These are phyloP conservation scores for Sycophila texana DNA, from an alignment of 2,888 invertebrate genomes.

Conservation along the genomic window DNA sequence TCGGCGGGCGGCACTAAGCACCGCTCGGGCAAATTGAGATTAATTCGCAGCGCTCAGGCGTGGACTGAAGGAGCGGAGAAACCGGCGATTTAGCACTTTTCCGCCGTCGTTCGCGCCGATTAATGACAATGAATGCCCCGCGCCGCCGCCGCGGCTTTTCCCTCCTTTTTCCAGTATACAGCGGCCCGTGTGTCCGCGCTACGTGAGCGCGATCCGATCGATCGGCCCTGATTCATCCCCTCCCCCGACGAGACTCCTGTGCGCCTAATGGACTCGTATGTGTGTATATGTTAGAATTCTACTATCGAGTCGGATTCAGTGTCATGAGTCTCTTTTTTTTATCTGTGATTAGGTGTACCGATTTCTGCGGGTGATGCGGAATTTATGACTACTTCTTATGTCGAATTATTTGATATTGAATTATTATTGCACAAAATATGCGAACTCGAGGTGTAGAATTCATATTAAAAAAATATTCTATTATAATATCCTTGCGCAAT, in stretches of 20 bases:
- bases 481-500: too few species aligned
- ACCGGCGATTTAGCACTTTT: slow-evolving; percentile 51
- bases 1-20: not conserved
- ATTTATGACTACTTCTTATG: too few species aligned
- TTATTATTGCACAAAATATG: too few species aligned
- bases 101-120: slow-evolving; percentile 31
- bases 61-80: slow-evolving; percentile 48
- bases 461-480: too few species aligned
- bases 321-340: not conserved
- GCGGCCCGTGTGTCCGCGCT: not conserved
- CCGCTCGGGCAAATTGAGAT: slow-evolving; percentile 48
- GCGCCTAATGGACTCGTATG: slow-evolving; percentile 29
- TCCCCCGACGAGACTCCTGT: slow-evolving; percentile 18
- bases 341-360: not conserved
- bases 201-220: slow-evolving; percentile 5
- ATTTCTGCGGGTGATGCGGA: too few species aligned
- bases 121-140: slow-evolving; percentile 45
- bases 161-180: not conserved
- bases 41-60: slow-evolving; percentile 50
- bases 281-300: not conserved
- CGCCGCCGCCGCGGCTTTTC: slow-evolving; percentile 17
- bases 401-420: too few species aligned
- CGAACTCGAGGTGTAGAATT: too few species aligned
- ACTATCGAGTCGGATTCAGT: not conserved
- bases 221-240: slow-evolving; percentile 17